phyloP scores from a whole-genome alignment of 2,797 vertebrate species.

The Sebastes hubbsi region DNA sequence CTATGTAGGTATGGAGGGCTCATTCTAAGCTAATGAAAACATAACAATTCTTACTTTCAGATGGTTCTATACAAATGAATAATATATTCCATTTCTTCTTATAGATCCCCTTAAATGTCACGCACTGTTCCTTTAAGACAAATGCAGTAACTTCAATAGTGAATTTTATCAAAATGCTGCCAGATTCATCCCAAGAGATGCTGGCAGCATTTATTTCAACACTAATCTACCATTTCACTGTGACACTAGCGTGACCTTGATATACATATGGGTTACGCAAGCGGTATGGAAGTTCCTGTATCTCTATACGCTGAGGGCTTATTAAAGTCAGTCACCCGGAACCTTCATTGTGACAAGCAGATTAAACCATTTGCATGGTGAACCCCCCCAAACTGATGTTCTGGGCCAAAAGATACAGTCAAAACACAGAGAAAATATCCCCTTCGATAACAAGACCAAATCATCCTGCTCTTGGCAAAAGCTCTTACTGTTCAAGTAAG shows the following conservation, averaged over 20 bases:
- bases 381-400: conserved; percentile 61
- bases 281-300: conserved; percentile 69
- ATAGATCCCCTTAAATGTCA: too few species aligned
- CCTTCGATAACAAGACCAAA: conserved; percentile 57
- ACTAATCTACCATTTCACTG: conserved; percentile 59
- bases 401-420: conserved; percentile 68
- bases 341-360: conserved; percentile 80
- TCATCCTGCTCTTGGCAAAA: conserved; percentile 26
- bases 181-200: conserved; percentile 46
- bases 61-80: too few species aligned
- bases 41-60: too few species aligned
- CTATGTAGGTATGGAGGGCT: too few species aligned
- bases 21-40: too few species aligned
- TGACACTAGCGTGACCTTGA: conserved; percentile 72
- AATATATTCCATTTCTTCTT: too few species aligned
- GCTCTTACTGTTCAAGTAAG: conserved; percentile 21
- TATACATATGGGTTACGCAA: conserved; percentile 67
- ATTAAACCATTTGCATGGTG: conserved; percentile 77
- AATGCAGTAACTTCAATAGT: conserved; percentile 8
- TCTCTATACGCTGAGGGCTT: conserved; percentile 74
- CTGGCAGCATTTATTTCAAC: conserved; percentile 53
- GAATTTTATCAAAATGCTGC: conserved; percentile 45
- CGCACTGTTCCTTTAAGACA: background rate
- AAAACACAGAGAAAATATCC: conserved; percentile 68
- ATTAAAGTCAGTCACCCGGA: conserved; percentile 79